Percentiles rank a stretch among this genome's conserved stretches.
phyloP scores from a whole-genome alignment of 2,797 vertebrate genomes.

The Coregonus suidteri region DNA sequence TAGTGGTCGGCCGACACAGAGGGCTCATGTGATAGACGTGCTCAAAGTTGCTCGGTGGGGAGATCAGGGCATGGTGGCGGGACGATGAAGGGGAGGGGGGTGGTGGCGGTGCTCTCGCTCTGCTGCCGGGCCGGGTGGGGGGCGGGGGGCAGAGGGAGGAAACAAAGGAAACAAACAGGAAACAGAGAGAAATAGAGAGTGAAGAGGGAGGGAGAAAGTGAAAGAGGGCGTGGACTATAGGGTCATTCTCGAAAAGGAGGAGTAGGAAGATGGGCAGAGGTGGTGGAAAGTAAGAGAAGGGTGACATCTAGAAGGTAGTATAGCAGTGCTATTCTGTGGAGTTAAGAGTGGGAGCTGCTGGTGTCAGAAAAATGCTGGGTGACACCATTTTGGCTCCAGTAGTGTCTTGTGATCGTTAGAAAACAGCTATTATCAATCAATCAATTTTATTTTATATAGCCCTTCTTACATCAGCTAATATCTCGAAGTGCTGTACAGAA shows the following conservation, averaged over 20 bases:
- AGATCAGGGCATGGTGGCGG: conserved; percentile 82
- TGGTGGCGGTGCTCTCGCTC: conserved; percentile 79
- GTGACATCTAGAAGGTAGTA: conserved; percentile 27
- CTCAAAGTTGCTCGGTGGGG: conserved; percentile 87
- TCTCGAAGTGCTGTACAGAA: no score
- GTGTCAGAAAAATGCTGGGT: not conserved
- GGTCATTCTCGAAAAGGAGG: conserved; percentile 5
- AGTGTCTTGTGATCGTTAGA: not conserved
- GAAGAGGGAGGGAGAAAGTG: conserved; percentile 51
- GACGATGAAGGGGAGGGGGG: conserved; percentile 81
- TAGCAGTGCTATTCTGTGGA: conserved; percentile 3
- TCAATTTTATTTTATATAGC: no score
- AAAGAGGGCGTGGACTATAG: conserved; percentile 61
- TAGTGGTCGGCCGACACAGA: conserved; percentile 80
- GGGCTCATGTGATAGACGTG: conserved; percentile 85
- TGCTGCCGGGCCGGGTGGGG: conserved; percentile 69
- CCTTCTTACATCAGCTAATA: no score
- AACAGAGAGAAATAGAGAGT: conserved; percentile 22
- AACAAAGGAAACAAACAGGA: conserved; percentile 16
- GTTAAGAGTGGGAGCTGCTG: conserved; percentile 21
- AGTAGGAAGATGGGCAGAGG: conserved; percentile 38
- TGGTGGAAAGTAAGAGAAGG: conserved; percentile 39
- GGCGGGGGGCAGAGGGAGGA: conserved; percentile 59
- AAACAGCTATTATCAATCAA: not conserved
- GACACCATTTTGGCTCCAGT: not conserved